These are phyloP conservation scores for Drosophila leonis DNA, from an alignment of 2,888 invertebrate species.

Conservation along the genomic window DNA sequence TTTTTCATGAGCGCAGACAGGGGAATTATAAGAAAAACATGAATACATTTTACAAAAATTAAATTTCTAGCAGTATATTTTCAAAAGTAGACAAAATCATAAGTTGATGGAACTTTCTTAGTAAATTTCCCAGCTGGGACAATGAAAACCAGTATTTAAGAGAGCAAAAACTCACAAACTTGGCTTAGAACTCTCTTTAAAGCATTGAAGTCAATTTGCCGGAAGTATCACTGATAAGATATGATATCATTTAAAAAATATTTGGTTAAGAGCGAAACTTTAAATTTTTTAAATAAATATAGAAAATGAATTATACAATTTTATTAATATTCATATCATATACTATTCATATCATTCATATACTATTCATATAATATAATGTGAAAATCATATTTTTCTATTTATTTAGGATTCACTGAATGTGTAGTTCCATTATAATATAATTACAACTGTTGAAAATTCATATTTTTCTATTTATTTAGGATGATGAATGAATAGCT, in stretches of 20 bases:
- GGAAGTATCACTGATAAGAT: not conserved
- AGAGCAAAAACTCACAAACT: conserved; percentile 7
- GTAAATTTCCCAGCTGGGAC: conserved; percentile 23
- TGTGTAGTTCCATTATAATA: too few relatives aligned
- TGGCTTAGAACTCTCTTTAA: not conserved
- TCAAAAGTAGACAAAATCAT: not conserved
- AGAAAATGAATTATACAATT: not conserved
- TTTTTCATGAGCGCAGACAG: conserved; percentile 10
- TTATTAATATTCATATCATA: too few relatives aligned
- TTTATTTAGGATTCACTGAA: too few relatives aligned
- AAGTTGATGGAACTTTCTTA: too few relatives aligned
- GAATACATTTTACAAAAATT: not conserved
- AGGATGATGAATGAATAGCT: too few relatives aligned
- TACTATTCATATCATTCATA: too few relatives aligned
- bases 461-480: too few relatives aligned
- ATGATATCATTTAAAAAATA: not conserved
- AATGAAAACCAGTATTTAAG: conserved; percentile 54
- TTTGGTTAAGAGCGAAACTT: not conserved
- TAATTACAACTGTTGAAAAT: too few relatives aligned
- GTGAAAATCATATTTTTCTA: too few relatives aligned
- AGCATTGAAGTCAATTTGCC: not conserved
- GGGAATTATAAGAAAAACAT: not conserved
- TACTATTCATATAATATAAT: too few relatives aligned
- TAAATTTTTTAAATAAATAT: not conserved
- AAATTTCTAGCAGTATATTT: conserved; percentile 3